phyloP scores from a whole-genome alignment of 2,797 vertebrate species.

The Gymnothorax reevesii region DNA sequence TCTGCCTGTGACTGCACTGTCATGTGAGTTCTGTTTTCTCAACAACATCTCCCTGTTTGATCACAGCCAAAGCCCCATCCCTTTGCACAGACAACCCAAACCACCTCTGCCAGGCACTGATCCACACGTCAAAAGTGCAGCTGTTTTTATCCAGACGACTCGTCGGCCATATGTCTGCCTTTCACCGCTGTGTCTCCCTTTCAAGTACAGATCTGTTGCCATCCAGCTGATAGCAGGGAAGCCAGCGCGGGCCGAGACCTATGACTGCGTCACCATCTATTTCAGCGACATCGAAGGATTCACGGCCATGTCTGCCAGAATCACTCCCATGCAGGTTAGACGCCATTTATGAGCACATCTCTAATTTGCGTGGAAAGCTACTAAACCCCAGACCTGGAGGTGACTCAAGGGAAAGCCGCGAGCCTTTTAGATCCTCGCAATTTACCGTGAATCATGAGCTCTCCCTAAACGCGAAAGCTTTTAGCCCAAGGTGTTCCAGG shows the following conservation, averaged over 20 bases:
- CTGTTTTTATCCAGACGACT: slow-evolving; percentile 23
- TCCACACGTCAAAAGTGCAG: slow-evolving; percentile 14
- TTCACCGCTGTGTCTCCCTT: not conserved
- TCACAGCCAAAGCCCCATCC: not conserved
- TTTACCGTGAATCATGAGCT: not conserved
- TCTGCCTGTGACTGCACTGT: not conserved
- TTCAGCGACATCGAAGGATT: slow-evolving; percentile 60
- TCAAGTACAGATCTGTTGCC: slow-evolving; percentile 53
- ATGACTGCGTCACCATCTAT: slow-evolving; percentile 55
- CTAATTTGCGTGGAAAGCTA: not conserved
- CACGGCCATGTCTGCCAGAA: slow-evolving; percentile 49
- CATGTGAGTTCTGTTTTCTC: not conserved
- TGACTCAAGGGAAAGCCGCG: not conserved
- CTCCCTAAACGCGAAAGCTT: not conserved
- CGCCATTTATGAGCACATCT: not conserved
- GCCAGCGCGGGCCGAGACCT: slow-evolving; percentile 54
- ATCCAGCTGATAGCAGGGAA: slow-evolving; percentile 51
- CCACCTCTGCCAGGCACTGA: not conserved
- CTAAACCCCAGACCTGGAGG: not conserved
- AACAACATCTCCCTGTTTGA: not conserved
- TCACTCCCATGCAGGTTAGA: slow-evolving; percentile 57
- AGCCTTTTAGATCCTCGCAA: not conserved
- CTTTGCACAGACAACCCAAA: not conserved
- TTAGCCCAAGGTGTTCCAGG: not conserved
- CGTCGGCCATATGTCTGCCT: not conserved